Conservation (phyloP, 2,888 invertebrate genomes). For the Plagodis pulveraria region DNA sequence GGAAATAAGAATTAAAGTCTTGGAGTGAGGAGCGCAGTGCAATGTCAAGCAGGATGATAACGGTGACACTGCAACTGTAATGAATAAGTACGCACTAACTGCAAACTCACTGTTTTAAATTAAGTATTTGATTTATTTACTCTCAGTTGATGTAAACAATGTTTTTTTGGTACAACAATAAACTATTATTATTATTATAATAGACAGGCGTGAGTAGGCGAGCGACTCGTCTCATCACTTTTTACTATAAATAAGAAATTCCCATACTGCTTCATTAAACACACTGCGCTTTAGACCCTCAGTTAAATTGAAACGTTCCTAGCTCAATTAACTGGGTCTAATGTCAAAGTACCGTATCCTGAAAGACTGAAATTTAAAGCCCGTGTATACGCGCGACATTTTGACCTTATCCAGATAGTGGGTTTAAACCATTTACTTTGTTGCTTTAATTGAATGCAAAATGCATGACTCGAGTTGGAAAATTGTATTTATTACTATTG, state of each 20-base stretch:
- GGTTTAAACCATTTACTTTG: conserved; percentile 19
- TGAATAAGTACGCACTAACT: too few relatives aligned
- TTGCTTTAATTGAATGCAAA: conserved; percentile 25
- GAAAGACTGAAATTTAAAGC: conserved; percentile 17
- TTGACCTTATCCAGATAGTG: conserved; percentile 17
- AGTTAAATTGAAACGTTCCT: conserved; percentile 28
- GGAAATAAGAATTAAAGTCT: too few relatives aligned
- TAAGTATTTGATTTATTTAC: too few relatives aligned
- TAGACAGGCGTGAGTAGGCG: too few relatives aligned
- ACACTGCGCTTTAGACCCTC: conserved; percentile 3
- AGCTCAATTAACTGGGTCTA: conserved; percentile 28
- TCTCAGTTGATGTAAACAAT: too few relatives aligned
- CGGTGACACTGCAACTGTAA: too few relatives aligned
- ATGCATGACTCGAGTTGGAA: conserved; percentile 3
- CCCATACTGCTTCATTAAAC: conserved; percentile 6
- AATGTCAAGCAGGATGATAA: background rate
- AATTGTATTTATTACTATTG: conserved; percentile 2
- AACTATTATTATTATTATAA: too few relatives aligned
- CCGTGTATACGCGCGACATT: conserved; percentile 16
- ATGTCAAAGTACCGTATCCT: conserved; percentile 24
- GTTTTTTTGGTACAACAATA: too few relatives aligned
- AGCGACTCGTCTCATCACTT: too few relatives aligned
- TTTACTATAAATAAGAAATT: background rate
- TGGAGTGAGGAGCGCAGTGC: too few relatives aligned
- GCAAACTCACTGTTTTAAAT: too few relatives aligned